Percentiles rank a stretch among this genome's conserved stretches.
These are phyloP conservation scores for Clarias pachynema DNA, from an alignment of 2,797 vertebrate species.

Conservation along the genomic window DNA sequence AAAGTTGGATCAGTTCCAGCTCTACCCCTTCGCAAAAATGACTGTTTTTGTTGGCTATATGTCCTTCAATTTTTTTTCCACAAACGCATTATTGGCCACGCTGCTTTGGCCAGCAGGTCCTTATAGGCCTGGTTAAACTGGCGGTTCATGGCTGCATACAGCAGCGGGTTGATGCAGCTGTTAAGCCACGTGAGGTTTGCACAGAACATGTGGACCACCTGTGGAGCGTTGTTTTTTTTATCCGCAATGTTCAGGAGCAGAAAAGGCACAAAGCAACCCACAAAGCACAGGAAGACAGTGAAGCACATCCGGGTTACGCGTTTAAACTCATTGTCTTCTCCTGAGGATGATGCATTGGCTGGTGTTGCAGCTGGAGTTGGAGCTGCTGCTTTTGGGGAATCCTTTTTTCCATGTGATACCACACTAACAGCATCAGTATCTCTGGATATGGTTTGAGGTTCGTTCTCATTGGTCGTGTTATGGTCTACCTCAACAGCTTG, in stretches of 20 bases:
- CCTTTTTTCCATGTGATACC: conserved; percentile 11
- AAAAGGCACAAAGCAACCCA: conserved; percentile 83
- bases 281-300: conserved; percentile 84
- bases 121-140: conserved; percentile 84
- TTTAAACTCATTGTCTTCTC: conserved; percentile 78
- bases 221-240: conserved; percentile 73
- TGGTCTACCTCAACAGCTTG: conserved; percentile 48
- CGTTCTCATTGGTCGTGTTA: conserved; percentile 16
- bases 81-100: conserved; percentile 60
- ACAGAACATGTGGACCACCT: conserved; percentile 82
- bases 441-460: conserved; percentile 1
- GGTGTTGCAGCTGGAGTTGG: conserved; percentile 22
- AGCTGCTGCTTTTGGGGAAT: conserved; percentile 33
- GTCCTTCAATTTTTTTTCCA: conserved; percentile 41
- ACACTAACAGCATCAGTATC: not conserved
- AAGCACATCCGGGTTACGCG: conserved; percentile 88
- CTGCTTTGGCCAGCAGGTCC: conserved; percentile 68
- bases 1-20: not conserved
- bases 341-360: conserved; percentile 53
- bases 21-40: not conserved
- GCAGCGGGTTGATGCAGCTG: conserved; percentile 86
- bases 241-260: conserved; percentile 83
- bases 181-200: conserved; percentile 91
- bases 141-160: conserved; percentile 87
- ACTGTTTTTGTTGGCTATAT: not conserved